Evolutionary conservation across 2,113 vertebrate genomes (phyloP), one percentile per base, ranked within the genome.

Genomic region (Ariopsis seemanni): DNA sequence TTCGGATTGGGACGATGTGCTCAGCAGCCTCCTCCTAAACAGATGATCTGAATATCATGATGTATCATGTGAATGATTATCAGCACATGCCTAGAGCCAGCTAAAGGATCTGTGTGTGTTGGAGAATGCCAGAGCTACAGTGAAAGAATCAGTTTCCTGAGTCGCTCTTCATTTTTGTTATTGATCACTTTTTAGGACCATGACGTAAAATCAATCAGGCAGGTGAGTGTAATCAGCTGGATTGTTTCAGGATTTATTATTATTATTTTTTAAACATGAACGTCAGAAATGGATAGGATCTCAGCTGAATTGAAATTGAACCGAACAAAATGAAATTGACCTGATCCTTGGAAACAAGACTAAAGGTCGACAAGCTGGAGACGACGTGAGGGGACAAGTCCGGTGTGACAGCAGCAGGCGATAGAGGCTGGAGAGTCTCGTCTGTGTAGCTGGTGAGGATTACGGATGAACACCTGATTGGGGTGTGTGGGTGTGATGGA

Each of bases 271-370:
- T 71, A 57, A 57, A 57, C 34, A 15, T 34, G 7, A 84, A 50
- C 18, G 50, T 34, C 67, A 72, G 65, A 34, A 57, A 22, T 1
- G 10, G 15, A 67, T 34, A 55, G 17, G 18, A 69, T 84, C 27
- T 71, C 48, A 1, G 15, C 50, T 34, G 79, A 60, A 60, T 30
- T 72, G 52, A 53, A 72, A 34, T 22, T 55, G 52, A 71, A 42
- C 27, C 0, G 27, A 55, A 55, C 9, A 11, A 57, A 57, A 71
- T 84, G 52, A 72, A 84, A 84, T 72, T 71, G 83, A 57, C 83
- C 65, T 27, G 17, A 7, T 7, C 22, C 67, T 50, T 14, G 65
- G 65, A 57, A 52, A 63, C 65, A 0, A 57, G 65, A 84, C 50
- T 57, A 42, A 84, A 71, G 65, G 52, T 57, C 0, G 52, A 71